Percentiles rank a stretch among this genome's conserved stretches.
phyloP scores from a whole-genome alignment of 2,888 invertebrate species.

The Icerya purchasi region DNA sequence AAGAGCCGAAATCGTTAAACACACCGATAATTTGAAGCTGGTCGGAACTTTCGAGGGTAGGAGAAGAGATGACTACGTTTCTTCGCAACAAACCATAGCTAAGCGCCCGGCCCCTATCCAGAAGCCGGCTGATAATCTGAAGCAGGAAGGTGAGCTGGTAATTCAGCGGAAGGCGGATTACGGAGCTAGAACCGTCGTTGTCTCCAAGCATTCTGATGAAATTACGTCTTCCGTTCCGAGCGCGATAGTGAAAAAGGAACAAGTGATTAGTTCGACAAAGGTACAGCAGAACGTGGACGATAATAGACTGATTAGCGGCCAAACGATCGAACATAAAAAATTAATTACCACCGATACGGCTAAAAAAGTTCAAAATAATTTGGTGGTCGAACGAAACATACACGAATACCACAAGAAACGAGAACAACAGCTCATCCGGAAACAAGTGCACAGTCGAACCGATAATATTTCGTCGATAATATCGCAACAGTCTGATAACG shows the following conservation, averaged over 20 bases:
- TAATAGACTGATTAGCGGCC: background rate
- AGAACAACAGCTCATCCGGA: background rate
- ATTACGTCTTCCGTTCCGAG: background rate
- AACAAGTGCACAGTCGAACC: too few relatives aligned
- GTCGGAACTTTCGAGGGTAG: conserved; percentile 21
- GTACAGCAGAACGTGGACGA: background rate
- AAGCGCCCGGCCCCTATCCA: conserved; percentile 15
- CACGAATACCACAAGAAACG: background rate
- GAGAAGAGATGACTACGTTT: conserved; percentile 13
- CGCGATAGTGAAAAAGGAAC: background rate
- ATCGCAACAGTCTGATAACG: too few relatives aligned
- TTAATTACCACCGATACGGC: background rate
- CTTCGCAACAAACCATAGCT: conserved; percentile 9
- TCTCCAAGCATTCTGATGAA: background rate
- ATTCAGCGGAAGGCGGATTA: conserved; percentile 20
- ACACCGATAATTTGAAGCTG: conserved; percentile 21
- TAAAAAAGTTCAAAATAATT: background rate
- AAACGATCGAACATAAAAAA: background rate
- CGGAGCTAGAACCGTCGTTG: background rate
- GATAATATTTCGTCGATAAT: background rate
- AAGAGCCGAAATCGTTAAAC: conserved; percentile 29
- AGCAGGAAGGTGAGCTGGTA: conserved; percentile 34
- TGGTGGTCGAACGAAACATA: background rate
- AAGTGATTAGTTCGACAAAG: background rate
- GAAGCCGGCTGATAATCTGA: conserved; percentile 27